Percentiles rank a stretch among this genome's conserved stretches.
Evolutionary conservation across 1,140 invertebrate species (phyloP).

Genomic region (Dendroctonus valens): DNA sequence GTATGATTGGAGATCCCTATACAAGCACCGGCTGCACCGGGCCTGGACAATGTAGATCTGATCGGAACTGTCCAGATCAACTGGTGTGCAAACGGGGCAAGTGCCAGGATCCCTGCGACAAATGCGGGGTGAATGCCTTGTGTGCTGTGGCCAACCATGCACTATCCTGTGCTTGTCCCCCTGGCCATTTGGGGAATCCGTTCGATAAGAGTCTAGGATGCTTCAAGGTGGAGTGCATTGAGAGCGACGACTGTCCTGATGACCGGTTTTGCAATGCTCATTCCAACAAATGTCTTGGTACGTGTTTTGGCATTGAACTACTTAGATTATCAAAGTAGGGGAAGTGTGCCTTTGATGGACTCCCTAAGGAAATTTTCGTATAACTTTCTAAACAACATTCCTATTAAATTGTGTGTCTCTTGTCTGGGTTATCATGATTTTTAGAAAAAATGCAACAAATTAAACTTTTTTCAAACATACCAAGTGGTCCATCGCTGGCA

Average conservation of each 20-base stretch:
- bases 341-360: too few relatives aligned
- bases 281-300: conserved; percentile 76
- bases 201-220: conserved; percentile 69
- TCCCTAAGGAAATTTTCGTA: too few relatives aligned
- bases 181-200: conserved; percentile 78
- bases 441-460: too few relatives aligned
- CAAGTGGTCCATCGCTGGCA: too few relatives aligned
- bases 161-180: conserved; percentile 69
- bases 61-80: conserved; percentile 69
- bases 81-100: conserved; percentile 69
- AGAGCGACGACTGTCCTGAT: conserved; percentile 69
- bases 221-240: conserved; percentile 80
- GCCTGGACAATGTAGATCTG: conserved; percentile 67
- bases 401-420: too few relatives aligned
- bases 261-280: conserved; percentile 73
- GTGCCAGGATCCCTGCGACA: conserved; percentile 74
- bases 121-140: conserved; percentile 71
- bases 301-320: conserved; percentile 27
- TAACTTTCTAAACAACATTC: too few relatives aligned
- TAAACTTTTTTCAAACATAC: too few relatives aligned
- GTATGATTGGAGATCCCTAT: conserved; percentile 76
- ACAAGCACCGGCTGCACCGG: conserved; percentile 66
- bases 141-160: conserved; percentile 71
- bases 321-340: background rate
- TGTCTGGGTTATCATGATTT: too few relatives aligned